These are phyloP conservation scores for Nowickia ferox DNA, from an alignment of 2,888 invertebrate genomes.

Conservation along the genomic window DNA sequence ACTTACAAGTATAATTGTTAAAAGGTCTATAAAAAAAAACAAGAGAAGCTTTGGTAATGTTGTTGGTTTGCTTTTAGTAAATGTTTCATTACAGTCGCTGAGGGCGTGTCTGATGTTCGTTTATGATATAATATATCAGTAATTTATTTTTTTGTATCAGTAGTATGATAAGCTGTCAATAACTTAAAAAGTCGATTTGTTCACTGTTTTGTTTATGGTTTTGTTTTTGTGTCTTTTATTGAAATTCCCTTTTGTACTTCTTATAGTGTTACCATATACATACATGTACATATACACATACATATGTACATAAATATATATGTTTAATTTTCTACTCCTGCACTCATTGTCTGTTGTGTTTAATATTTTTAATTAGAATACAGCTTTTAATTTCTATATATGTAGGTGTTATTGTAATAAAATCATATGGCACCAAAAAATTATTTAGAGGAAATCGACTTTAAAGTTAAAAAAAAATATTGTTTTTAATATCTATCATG, in stretches of 20 bases:
- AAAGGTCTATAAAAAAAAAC: not conserved
- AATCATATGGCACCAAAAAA: no score
- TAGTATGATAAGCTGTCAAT: conserved; percentile 25
- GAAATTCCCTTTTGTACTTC: not conserved
- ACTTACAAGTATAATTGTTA: not conserved
- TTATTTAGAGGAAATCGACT: no score
- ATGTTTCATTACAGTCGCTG: conserved; percentile 70
- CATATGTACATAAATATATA: no score
- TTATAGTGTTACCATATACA: not conserved
- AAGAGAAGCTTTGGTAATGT: conserved; percentile 48
- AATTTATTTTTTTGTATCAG: conserved; percentile 38
- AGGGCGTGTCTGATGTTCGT: conserved; percentile 70
- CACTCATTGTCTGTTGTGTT: no score
- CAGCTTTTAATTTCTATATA: no score
- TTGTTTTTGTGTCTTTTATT: conserved; percentile 14
- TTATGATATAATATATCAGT: conserved; percentile 49
- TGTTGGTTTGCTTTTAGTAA: conserved; percentile 64
- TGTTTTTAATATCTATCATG: no score
- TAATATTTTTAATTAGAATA: no score
- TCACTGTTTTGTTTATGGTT: conserved; percentile 27
- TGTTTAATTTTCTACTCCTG: no score
- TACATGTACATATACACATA: not conserved
- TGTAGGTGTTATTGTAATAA: no score
- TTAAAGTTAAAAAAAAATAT: no score
- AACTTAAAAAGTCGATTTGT: conserved; percentile 12